A percentile compares a stretch with the other conserved stretches of the same genome.
These are phyloP conservation scores for Rhinoderma darwinii DNA, from an alignment of 2,113 vertebrate genomes.

Conservation along the genomic window DNA sequence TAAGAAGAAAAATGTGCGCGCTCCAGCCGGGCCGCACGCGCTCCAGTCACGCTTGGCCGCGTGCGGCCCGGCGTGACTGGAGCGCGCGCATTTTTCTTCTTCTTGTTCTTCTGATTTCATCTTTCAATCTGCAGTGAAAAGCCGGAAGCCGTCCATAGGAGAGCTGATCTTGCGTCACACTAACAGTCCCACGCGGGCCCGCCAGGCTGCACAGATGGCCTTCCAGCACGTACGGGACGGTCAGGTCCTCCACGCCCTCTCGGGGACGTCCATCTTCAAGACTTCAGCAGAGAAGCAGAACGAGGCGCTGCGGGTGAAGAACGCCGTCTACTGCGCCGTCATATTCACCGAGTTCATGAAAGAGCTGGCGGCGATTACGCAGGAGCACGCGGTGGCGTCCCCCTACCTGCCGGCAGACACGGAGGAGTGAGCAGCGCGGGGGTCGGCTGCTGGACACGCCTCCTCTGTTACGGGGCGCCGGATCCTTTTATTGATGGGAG, in stretches of 20 bases:
- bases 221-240: constrained; percentile 86
- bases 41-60: too few relatives aligned
- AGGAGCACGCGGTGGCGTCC: constrained; percentile 89
- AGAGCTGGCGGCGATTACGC: constrained; percentile 92
- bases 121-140: constrained; percentile 77
- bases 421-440: constrained; percentile 83
- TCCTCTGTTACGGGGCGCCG: too few relatives aligned
- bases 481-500: too few relatives aligned
- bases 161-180: constrained; percentile 91
- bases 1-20: too few relatives aligned
- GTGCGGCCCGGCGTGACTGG: too few relatives aligned
- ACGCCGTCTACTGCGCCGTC: constrained; percentile 92
- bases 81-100: too few relatives aligned
- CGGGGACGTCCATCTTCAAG: constrained; percentile 74
- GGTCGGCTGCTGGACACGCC: too few relatives aligned
- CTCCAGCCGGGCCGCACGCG: too few relatives aligned
- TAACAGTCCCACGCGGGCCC: constrained; percentile 88
- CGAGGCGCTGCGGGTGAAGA: constrained; percentile 89
- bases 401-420: constrained; percentile 83
- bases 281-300: constrained; percentile 80
- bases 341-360: constrained; percentile 97
- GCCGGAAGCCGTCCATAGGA: constrained; percentile 87
- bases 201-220: constrained; percentile 83
- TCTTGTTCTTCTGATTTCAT: neutral
- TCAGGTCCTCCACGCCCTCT: constrained; percentile 75